These are phyloP conservation scores for Dasyornis broadbenti DNA, from an alignment of 2,113 vertebrate genomes.

Conservation along the genomic window DNA sequence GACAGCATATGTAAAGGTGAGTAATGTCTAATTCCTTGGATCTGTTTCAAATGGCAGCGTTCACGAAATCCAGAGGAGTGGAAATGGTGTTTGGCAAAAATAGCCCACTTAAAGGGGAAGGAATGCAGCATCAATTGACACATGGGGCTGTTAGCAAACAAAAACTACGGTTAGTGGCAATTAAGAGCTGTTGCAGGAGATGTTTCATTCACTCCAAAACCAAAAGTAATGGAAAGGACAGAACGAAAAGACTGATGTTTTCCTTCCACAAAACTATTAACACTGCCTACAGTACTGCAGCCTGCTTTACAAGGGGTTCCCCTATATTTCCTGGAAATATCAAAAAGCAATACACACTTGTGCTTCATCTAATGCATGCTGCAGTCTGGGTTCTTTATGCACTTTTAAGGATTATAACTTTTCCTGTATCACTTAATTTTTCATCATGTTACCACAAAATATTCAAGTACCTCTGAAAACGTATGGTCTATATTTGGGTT, in stretches of 20 bases:
- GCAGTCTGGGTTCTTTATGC: neutral
- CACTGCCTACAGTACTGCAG: neutral
- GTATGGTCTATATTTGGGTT: constrained; percentile 31
- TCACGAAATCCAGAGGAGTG: constrained; percentile 43
- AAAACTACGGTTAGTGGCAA: neutral
- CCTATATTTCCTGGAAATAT: neutral
- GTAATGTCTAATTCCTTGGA: constrained; percentile 43
- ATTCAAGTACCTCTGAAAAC: neutral
- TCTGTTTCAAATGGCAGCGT: constrained; percentile 43
- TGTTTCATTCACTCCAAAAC: neutral
- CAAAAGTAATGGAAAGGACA: constrained; percentile 15
- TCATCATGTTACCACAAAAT: neutral
- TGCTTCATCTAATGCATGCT: neutral
- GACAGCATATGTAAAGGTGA: constrained; percentile 32
- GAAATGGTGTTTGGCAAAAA: constrained; percentile 43
- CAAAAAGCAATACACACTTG: neutral
- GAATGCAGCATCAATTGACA: neutral
- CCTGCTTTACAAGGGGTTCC: neutral
- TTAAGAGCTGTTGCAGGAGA: neutral
- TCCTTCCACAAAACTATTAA: neutral
- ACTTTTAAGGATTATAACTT: neutral
- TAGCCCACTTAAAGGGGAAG: constrained; percentile 21
- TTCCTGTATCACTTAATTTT: neutral
- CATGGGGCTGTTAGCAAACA: neutral
- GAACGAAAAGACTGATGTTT: constrained; percentile 20